Conservation (phyloP, 2,888 invertebrate genomes). For the Metallyticus violacea region DNA sequence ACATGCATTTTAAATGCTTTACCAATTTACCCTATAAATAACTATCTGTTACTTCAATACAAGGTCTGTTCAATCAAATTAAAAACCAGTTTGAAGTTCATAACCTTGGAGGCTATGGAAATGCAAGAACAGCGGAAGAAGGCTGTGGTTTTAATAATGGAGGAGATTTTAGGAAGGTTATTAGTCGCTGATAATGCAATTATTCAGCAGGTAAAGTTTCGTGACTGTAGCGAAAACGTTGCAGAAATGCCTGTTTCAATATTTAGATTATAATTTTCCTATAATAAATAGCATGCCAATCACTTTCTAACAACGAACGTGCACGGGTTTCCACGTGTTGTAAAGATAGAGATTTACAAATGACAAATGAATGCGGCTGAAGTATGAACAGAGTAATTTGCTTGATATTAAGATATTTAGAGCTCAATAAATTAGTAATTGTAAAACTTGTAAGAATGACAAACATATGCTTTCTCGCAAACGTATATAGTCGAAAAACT, state of each 20-base stretch:
- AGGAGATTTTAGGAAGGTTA: slow-evolving; percentile 59
- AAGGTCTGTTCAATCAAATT: too few species aligned
- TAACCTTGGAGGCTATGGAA: neutral
- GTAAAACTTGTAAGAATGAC: too few species aligned
- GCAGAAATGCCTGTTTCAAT: neutral
- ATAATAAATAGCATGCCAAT: neutral
- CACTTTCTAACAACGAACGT: neutral
- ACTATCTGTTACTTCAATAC: too few species aligned
- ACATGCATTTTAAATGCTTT: too few species aligned
- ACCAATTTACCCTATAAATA: too few species aligned
- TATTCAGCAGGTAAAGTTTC: slow-evolving; percentile 55
- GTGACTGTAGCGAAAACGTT: neutral
- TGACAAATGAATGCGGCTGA: too few species aligned
- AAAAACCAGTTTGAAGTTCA: neutral
- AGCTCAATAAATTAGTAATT: too few species aligned
- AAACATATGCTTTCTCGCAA: too few species aligned
- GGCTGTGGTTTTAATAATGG: slow-evolving; percentile 46
- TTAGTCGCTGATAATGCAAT: slow-evolving; percentile 57
- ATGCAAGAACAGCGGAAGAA: neutral
- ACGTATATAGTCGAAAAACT: too few species aligned
- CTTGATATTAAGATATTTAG: too few species aligned
- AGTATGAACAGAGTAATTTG: too few species aligned
- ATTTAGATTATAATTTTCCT: neutral
- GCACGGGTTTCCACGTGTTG: neutral
- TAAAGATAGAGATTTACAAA: too few species aligned